Conservation (phyloP, 1,140 invertebrate species). For the Monochamus saltuarius region DNA sequence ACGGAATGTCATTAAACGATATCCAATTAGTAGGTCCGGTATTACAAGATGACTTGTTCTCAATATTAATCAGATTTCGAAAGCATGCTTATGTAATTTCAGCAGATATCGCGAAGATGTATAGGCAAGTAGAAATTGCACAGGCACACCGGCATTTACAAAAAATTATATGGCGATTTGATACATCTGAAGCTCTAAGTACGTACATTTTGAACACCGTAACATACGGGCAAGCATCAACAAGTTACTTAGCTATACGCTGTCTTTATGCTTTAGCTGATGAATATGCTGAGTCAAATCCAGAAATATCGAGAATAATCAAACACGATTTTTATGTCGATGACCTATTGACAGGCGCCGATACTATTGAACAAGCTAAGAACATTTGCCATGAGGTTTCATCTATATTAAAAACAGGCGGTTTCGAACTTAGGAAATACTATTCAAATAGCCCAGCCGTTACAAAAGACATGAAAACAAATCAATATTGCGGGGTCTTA, state of each 20-base stretch:
- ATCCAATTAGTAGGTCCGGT: constrained; percentile 35
- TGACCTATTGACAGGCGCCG: constrained; percentile 48
- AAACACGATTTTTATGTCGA: constrained; percentile 44
- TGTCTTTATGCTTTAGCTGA: constrained; percentile 13
- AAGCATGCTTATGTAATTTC: constrained; percentile 44
- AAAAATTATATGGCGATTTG: constrained; percentile 15
- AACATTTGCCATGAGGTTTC: too few species aligned
- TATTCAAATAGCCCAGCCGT: too few species aligned
- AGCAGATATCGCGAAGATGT: constrained; percentile 53
- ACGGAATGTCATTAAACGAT: constrained; percentile 42
- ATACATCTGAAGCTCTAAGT: constrained; percentile 21
- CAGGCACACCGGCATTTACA: constrained; percentile 35
- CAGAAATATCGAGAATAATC: constrained; percentile 10
- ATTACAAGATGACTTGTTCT: constrained; percentile 39
- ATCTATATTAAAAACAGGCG: too few species aligned
- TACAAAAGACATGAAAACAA: too few species aligned
- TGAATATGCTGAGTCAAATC: constrained; percentile 3
- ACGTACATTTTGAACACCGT: constrained; percentile 42
- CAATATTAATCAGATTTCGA: constrained; percentile 52
- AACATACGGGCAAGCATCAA: constrained; percentile 36
- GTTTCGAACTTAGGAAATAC: too few species aligned
- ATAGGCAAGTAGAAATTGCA: constrained; percentile 42
- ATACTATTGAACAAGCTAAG: too few species aligned
- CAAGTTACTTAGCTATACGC: constrained; percentile 31
- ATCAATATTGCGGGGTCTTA: too few species aligned